Evolutionary conservation across 2,113 vertebrate genomes (phyloP), one percentile per base, ranked within the genome.

Genomic region (Campylomormyrus numenius): DNA sequence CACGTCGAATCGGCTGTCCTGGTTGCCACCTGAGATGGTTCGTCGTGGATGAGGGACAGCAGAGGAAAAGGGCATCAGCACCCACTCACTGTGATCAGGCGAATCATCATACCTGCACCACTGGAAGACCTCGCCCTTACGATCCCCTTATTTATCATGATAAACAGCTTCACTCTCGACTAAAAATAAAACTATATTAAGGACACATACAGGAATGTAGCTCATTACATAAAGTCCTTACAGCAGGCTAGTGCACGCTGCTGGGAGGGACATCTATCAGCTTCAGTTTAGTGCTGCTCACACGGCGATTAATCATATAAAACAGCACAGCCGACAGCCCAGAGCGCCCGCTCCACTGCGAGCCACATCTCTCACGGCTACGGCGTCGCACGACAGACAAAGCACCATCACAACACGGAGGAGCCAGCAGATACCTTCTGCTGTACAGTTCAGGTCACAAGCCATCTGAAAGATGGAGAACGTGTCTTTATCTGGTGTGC

Each of bases 391-490:
- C 52, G 90, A 89, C 92, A 94, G 49, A 93, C 92, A 94, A 94
- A 94, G 96, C 97, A 97, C 96, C 97, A 96, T 96, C 96, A 97
- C 97, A 95, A 94, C 94, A 88, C 2, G 95, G 97, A 96, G 96
- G 97, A 97, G 96, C 96, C 97, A 97, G 97, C 96, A 98, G 98
- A 97, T 99, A 99, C 98, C 98, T 99, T 98, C 98, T 97, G 98
- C 98, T 96, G 97, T 98, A 98, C 98, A 99, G 98, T 98, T 98
- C 96, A 95, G 96, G 97, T 99, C 98, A 96, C 98, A 99, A 97
- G 98, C 96, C 97, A 98, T 98, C 97, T 98, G 98, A 96, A 98
- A 96, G 97, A 99, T 96, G 98, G 98, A 97, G 99, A 99, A 99
- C 94, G 96, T 96, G 96, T 99, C 97, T 96, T 97, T 95, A 97